Evolutionary conservation across 2,113 vertebrate genomes (phyloP).

Genomic region (Oplegnathus fasciatus): DNA sequence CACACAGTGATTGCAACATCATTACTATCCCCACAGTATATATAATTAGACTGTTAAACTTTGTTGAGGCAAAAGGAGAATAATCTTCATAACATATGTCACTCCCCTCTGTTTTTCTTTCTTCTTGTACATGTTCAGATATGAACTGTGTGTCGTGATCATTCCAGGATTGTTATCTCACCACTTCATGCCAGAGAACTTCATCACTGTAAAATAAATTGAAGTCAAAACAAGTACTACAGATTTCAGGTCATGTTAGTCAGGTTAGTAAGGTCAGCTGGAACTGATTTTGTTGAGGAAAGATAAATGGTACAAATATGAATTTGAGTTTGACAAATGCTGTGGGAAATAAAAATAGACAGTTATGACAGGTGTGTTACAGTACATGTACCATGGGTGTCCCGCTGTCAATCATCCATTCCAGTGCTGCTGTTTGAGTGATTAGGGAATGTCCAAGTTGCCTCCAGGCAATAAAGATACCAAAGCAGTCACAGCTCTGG

Average conservation of each 20-base stretch:
- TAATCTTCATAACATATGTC: background rate
- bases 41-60: background rate
- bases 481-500: conserved; percentile 15
- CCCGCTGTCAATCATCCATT: conserved; percentile 61
- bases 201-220: conserved; percentile 22
- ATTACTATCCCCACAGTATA: background rate
- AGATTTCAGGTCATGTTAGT: conserved; percentile 15
- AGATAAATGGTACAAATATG: conserved; percentile 33
- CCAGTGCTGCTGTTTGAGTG: conserved; percentile 47
- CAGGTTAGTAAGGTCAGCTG: background rate
- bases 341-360: conserved; percentile 46
- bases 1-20: background rate
- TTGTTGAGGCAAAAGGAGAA: background rate
- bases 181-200: background rate
- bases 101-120: background rate
- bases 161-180: background rate
- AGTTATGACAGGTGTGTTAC: conserved; percentile 48
- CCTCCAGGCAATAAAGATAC: conserved; percentile 52
- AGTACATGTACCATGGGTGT: conserved; percentile 41
- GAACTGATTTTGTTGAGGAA: conserved; percentile 17
- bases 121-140: background rate
- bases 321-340: conserved; percentile 56
- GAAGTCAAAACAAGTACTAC: background rate
- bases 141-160: background rate
- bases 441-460: conserved; percentile 44